A percentile compares a stretch with the other conserved stretches of the same genome.
Evolutionary conservation across 2,888 invertebrate genomes (phyloP).

Genomic region (Erebia ligea): DNA sequence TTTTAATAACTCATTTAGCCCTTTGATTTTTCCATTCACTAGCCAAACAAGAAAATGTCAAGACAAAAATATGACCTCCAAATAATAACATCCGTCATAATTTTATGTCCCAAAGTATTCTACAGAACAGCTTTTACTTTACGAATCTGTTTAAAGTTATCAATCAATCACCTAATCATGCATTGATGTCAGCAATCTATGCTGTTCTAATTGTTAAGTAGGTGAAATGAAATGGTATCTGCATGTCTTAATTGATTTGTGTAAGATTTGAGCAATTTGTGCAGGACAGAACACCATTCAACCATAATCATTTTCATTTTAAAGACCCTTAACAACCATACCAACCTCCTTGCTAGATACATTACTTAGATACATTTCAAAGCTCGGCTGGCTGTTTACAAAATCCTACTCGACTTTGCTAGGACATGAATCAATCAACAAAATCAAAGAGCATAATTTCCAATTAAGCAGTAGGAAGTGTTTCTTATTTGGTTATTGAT

Average conservation of each 20-base stretch:
- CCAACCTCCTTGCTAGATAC: too few species aligned
- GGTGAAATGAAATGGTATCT: conserved; percentile 64
- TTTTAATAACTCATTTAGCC: conserved; percentile 25
- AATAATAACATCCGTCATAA: conserved; percentile 51
- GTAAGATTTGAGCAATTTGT: conserved; percentile 1
- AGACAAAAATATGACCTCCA: conserved; percentile 69
- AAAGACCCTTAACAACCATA: too few species aligned
- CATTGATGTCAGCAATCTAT: conserved; percentile 23
- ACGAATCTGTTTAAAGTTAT: neutral
- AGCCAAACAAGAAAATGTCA: conserved; percentile 71
- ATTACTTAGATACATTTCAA: too few species aligned
- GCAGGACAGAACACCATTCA: neutral
- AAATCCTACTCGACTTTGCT: too few species aligned
- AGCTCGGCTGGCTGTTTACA: too few species aligned
- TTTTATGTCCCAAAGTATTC: conserved; percentile 38
- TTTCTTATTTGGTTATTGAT: too few species aligned
- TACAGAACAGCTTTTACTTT: neutral
- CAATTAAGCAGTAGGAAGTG: too few species aligned
- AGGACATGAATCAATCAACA: too few species aligned
- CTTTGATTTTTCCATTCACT: neutral
- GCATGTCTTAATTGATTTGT: conserved; percentile 46
- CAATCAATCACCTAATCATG: neutral
- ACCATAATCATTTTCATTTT: neutral
- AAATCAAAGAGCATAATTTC: too few species aligned
- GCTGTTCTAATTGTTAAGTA: conserved; percentile 60